A percentile compares a stretch with the other conserved stretches of the same genome.
Evolutionary conservation across 2,888 invertebrate species (phyloP).

Genomic region (Papilio gigon): DNA sequence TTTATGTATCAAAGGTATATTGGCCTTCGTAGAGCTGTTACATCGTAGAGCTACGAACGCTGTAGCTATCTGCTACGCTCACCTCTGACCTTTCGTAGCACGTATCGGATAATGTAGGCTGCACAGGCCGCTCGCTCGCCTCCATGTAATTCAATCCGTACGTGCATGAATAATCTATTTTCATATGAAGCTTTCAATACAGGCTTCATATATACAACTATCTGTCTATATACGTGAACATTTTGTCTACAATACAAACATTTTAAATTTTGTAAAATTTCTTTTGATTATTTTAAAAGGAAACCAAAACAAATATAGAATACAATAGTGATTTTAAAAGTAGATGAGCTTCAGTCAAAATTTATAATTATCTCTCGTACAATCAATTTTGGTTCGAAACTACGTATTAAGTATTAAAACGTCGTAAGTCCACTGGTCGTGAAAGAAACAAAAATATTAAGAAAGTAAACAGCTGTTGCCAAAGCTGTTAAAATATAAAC

Average conservation of each 20-base stretch:
- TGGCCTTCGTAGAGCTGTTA: conserved; percentile 43
- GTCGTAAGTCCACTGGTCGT: not conserved
- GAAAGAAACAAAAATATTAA: not conserved
- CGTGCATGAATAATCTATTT: conserved; percentile 67
- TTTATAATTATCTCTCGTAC: too few species aligned
- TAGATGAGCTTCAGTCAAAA: too few species aligned
- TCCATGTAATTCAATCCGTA: conserved; percentile 67
- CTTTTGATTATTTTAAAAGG: too few species aligned
- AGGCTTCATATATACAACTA: not conserved
- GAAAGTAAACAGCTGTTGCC: conserved; percentile 8
- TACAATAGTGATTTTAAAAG: too few species aligned
- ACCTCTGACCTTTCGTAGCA: conserved; percentile 64
- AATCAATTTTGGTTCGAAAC: too few species aligned
- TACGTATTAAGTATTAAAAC: not conserved
- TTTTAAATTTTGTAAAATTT: not conserved
- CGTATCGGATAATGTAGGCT: conserved; percentile 53
- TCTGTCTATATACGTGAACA: not conserved
- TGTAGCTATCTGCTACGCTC: conserved; percentile 58
- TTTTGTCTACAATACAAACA: not conserved
- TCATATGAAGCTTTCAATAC: conserved; percentile 45
- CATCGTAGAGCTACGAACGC: conserved; percentile 52
- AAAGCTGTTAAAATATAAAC: conserved; percentile 54
- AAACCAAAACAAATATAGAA: too few species aligned
- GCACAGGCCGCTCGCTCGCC: conserved; percentile 49
- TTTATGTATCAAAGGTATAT: conserved; percentile 37